Percentiles rank a stretch among this genome's conserved stretches.
These are phyloP conservation scores for Pyrgus malvae DNA, from an alignment of 2,888 invertebrate genomes.

Conservation along the genomic window DNA sequence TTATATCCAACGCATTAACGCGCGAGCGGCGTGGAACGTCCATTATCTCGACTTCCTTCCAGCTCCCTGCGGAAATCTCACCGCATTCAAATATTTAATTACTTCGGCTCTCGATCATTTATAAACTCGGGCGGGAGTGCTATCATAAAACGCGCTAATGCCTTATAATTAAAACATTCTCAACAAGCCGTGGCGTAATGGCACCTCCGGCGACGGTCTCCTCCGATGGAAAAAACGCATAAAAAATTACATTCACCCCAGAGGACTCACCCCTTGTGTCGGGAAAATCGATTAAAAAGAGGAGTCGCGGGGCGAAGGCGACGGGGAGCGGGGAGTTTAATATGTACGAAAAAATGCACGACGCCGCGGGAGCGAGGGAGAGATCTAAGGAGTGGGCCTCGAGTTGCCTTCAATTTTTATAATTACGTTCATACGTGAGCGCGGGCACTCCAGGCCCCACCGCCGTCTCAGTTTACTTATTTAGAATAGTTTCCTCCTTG, in stretches of 20 bases:
- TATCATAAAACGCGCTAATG: constrained; percentile 82
- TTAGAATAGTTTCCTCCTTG: constrained; percentile 58
- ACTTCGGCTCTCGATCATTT: constrained; percentile 79
- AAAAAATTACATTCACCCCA: constrained; percentile 83
- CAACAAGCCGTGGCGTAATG: constrained; percentile 83
- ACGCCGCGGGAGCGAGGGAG: constrained; percentile 74
- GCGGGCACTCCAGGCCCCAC: too few relatives aligned
- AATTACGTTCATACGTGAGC: constrained; percentile 84
- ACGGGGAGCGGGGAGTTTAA: constrained; percentile 72
- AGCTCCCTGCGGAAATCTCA: constrained; percentile 77
- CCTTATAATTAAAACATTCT: constrained; percentile 83
- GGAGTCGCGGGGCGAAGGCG: constrained; percentile 72
- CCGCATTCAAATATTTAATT: constrained; percentile 82
- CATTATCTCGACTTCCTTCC: constrained; percentile 64
- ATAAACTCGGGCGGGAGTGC: constrained; percentile 77
- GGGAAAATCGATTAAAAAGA: constrained; percentile 82
- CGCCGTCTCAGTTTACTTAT: constrained; percentile 56
- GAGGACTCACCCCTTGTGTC: constrained; percentile 82
- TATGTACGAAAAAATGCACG: constrained; percentile 83
- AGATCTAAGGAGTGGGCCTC: constrained; percentile 65
- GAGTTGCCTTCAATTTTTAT: constrained; percentile 80
- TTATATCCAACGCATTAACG: constrained; percentile 78
- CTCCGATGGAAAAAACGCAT: constrained; percentile 78
- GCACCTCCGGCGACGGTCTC: constrained; percentile 79
- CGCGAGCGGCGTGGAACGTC: constrained; percentile 57